Conservation (phyloP, 2,797 vertebrate species). For the Ctenopoma multispine region DNA sequence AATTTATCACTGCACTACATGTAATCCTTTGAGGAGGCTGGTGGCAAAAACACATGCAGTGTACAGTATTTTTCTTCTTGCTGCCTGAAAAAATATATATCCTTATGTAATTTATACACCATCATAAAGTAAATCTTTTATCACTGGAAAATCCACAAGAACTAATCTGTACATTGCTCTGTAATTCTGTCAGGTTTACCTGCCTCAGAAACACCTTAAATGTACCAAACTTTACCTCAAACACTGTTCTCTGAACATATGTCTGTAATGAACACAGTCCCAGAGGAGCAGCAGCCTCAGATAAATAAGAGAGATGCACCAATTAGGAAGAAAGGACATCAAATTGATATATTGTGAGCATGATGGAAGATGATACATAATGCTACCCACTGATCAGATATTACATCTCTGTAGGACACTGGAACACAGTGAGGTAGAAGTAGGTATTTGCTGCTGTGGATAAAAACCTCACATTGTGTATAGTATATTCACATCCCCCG, state of each 20-base stretch:
- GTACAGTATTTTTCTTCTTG: slow-evolving; percentile 5
- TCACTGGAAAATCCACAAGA: background rate
- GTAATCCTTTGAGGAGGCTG: slow-evolving; percentile 42
- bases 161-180: background rate
- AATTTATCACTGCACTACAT: slow-evolving; percentile 57
- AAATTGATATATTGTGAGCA: slow-evolving; percentile 44
- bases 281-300: slow-evolving; percentile 43
- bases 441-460: slow-evolving; percentile 26
- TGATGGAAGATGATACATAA: slow-evolving; percentile 44
- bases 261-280: slow-evolving; percentile 50
- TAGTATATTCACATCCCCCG: slow-evolving; percentile 26
- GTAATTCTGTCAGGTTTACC: slow-evolving; percentile 23
- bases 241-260: slow-evolving; percentile 38
- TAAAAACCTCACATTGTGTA: slow-evolving; percentile 42
- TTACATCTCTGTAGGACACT: slow-evolving; percentile 59
- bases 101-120: background rate
- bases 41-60: slow-evolving; percentile 12
- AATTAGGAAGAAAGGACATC: slow-evolving; percentile 61
- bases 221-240: slow-evolving; percentile 5
- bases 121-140: background rate
- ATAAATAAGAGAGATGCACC: slow-evolving; percentile 45
- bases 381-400: slow-evolving; percentile 47
- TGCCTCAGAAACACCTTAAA: slow-evolving; percentile 14
- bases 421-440: slow-evolving; percentile 20
- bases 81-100: background rate